These are phyloP conservation scores for Philopotamus ludificatus DNA, from an alignment of 1,140 invertebrate species.

Conservation along the genomic window DNA sequence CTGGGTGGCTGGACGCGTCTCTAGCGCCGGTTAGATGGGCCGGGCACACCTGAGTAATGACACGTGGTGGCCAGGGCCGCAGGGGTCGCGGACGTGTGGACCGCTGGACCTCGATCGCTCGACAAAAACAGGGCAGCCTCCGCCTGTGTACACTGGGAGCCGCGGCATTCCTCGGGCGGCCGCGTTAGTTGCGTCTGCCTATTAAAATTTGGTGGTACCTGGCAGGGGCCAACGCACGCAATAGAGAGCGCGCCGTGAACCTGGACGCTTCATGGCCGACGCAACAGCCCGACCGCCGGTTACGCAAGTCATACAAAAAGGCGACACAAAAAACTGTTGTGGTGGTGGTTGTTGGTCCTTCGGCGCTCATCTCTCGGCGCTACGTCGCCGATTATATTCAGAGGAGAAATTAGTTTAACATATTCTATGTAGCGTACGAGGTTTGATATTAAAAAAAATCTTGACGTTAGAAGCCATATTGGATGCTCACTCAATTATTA, in stretches of 20 bases:
- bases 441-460: no score
- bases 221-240: constrained; percentile 24
- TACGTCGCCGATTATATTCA: no score
- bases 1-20: constrained; percentile 1
- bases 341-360: no score
- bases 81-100: neutral
- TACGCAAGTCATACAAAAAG: no score
- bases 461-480: no score
- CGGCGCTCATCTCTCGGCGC: no score
- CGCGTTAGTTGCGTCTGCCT: constrained; percentile 23
- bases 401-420: no score
- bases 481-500: no score
- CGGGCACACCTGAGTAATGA: neutral
- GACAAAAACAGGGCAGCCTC: constrained; percentile 21
- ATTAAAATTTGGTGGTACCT: constrained; percentile 28
- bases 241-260: constrained; percentile 12
- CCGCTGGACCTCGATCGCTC: neutral
- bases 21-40: neutral
- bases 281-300: no score
- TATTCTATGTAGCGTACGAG: no score
- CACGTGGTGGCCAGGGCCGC: neutral
- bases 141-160: constrained; percentile 10
- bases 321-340: no score
- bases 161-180: constrained; percentile 18
- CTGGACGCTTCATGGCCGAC: neutral